Evolutionary conservation across 2,888 invertebrate species (phyloP).

Genomic region (Eilema caniola): DNA sequence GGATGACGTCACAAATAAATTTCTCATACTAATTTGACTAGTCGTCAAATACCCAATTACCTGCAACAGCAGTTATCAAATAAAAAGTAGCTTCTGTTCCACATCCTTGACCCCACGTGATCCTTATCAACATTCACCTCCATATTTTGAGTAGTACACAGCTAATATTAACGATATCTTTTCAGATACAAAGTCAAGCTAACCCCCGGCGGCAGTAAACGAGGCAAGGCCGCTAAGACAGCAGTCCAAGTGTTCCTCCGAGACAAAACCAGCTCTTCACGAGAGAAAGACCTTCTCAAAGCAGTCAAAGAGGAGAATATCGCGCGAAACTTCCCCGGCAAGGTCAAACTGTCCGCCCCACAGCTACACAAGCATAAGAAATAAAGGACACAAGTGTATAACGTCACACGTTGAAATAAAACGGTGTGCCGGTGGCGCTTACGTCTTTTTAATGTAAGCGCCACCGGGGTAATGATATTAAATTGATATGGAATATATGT

Average conservation of each 20-base stretch:
- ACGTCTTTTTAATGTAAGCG: constrained; percentile 7
- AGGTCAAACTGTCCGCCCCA: constrained; percentile 97
- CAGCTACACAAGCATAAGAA: constrained; percentile 91
- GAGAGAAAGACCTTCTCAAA: constrained; percentile 96
- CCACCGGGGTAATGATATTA: constrained; percentile 3
- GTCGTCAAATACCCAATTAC: no score
- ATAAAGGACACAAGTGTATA: constrained; percentile 57
- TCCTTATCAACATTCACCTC: no score
- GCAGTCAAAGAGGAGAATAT: constrained; percentile 97
- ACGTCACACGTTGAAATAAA: not conserved
- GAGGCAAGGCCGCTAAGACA: constrained; percentile 98
- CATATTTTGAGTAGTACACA: no score
- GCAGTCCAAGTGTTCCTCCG: constrained; percentile 95
- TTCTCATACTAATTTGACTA: no score
- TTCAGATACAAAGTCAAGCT: constrained; percentile 96
- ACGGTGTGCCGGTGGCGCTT: constrained; percentile 6
- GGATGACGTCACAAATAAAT: no score
- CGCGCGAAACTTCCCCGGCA: constrained; percentile 98
- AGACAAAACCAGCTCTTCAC: constrained; percentile 90
- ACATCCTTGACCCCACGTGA: no score
- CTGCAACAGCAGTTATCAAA: no score
- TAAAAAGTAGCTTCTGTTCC: no score
- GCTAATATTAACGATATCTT: not conserved
- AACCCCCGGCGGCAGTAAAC: constrained; percentile 96
- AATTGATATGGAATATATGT: not conserved